Evolutionary conservation across 2,113 vertebrate genomes (phyloP).

Genomic region (Grus americana): DNA sequence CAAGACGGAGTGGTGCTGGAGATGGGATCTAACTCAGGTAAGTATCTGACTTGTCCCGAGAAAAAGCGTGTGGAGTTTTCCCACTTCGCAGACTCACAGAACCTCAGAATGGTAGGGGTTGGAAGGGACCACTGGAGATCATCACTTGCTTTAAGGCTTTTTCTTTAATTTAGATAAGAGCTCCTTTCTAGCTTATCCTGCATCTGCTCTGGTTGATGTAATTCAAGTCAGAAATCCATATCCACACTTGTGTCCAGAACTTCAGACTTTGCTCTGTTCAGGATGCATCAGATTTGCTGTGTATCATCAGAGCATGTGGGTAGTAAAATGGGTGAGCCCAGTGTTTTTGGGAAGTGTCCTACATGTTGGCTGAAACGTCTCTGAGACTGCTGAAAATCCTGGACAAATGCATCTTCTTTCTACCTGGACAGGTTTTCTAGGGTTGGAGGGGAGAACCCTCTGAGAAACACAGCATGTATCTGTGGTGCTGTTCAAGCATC

Average conservation of each 20-base stretch:
- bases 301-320: background rate
- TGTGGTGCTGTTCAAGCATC: background rate
- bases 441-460: background rate
- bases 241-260: background rate
- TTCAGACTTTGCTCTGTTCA: background rate
- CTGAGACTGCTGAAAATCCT: background rate
- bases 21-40: background rate
- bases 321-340: background rate
- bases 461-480: background rate
- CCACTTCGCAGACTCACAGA: no score
- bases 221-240: background rate
- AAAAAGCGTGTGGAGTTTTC: background rate
- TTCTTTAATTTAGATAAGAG: background rate
- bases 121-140: no score
- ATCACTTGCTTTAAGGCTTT: background rate
- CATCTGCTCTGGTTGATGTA: background rate
- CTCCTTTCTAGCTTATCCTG: background rate
- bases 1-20: background rate
- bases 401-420: background rate
- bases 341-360: background rate
- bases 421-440: background rate
- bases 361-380: background rate
- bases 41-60: background rate
- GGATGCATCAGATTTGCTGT: background rate
- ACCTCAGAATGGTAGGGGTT: no score